Evolutionary conservation across 2,113 vertebrate genomes (phyloP).

Genomic region (Rhombomys opimus): DNA sequence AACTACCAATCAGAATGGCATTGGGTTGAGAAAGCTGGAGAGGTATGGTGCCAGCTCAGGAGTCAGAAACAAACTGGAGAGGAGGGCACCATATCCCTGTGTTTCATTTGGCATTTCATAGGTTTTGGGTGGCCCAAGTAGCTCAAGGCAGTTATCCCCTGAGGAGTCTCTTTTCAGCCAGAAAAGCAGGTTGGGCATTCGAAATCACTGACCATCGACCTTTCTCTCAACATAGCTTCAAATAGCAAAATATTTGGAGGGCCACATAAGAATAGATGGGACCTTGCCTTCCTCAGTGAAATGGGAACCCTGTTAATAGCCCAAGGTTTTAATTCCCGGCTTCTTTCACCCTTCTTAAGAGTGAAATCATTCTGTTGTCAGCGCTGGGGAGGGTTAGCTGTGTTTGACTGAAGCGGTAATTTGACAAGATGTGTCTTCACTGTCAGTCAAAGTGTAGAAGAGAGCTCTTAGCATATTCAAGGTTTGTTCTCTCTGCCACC

Average conservation of each 20-base stretch:
- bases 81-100: background rate
- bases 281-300: background rate
- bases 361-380: slow-evolving; percentile 69
- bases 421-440: slow-evolving; percentile 81
- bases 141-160: background rate
- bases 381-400: slow-evolving; percentile 9
- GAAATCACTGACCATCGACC: background rate
- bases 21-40: background rate
- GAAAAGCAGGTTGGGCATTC: background rate
- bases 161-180: background rate
- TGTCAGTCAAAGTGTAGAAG: slow-evolving; percentile 77
- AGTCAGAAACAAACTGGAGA: background rate
- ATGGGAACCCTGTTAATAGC: slow-evolving; percentile 55
- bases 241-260: background rate
- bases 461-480: background rate
- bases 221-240: background rate
- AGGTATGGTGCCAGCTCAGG: background rate
- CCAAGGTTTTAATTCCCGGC: slow-evolving; percentile 36
- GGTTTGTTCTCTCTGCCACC: slow-evolving; percentile 47
- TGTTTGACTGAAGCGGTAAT: slow-evolving; percentile 77
- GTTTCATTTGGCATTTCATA: background rate
- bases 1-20: too few relatives aligned
- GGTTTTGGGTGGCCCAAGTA: background rate
- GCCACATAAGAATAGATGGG: background rate
- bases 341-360: slow-evolving; percentile 56